Base-by-base conservation (phyloP, 2,888 invertebrate genomes). In the Ceramica pisi region DNA sequence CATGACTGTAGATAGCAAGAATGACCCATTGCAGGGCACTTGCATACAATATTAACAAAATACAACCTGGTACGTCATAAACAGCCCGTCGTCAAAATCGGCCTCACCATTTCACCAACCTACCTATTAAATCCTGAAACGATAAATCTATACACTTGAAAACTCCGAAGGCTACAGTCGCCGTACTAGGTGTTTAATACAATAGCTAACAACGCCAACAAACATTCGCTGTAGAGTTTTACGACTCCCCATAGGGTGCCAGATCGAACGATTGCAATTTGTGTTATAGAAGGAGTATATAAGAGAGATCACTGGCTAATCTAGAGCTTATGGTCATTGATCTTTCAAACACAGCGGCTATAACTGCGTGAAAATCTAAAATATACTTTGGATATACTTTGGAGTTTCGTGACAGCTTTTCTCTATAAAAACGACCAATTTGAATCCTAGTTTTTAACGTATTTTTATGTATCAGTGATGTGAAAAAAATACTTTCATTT, bases 171-270 rank as follows among this genome's bases (percentile, higher is more conserved):
- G 48, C 21, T 41, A 71, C 1, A 1, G 41, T 12, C 19, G 26
- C n/a, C 16, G 60, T 65, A 46, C 31, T 1, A 21, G 31, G 12
- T 55, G 31, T 75, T 60, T 55, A 67, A 75, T 67, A n/a, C 59
- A 50, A 26, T 35, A 41, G 2, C 50, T 31, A 59, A 46, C 65
- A 75, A 23, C 14, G 31, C 3, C 7, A 55, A 55, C 41, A 75
- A 59, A 41, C 31, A 60, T 41, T n/a, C 23, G 59, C 16, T 35
- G 3, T 55, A 44, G 35, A 12, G 26, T 67, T 73, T 74, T 67
- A 74, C 19, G 59, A 67, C 41, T 55, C 73, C 76, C 73, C 4
- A 48, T 19, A 26, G 73, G 35, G 35, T 23, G 44, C 19, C 75
- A 50, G 48, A 67, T 60, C 48, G 48, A 60, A 44, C 19, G 41